Evolutionary conservation across 2,797 vertebrate species (phyloP).

Genomic region (Chromobotia macracanthus): DNA sequence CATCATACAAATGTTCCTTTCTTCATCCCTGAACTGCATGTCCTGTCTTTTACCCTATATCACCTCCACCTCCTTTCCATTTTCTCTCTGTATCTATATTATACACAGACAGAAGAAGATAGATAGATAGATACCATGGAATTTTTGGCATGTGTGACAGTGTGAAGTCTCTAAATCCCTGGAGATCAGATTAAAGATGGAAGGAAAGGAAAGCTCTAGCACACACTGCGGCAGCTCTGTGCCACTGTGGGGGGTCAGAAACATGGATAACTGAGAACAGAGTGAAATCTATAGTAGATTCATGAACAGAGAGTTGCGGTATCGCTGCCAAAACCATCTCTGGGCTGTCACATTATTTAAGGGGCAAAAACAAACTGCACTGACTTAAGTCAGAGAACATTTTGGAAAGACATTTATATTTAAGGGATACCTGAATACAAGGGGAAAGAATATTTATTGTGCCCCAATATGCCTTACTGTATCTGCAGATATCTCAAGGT

Average conservation of each 20-base stretch:
- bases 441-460: background rate
- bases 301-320: background rate
- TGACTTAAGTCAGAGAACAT: background rate
- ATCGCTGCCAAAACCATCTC: conserved; percentile 12
- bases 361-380: conserved; percentile 28
- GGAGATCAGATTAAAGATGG: conserved; percentile 56
- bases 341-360: conserved; percentile 37
- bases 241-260: conserved; percentile 41
- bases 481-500: background rate
- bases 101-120: conserved; percentile 8
- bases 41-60: conserved; percentile 16
- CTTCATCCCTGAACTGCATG: background rate
- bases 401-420: conserved; percentile 4
- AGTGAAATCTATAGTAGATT: conserved; percentile 37
- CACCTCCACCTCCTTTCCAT: conserved; percentile 18
- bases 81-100: conserved; percentile 31
- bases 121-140: conserved; percentile 32
- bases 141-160: conserved; percentile 45
- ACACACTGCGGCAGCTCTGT: conserved; percentile 35
- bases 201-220: conserved; percentile 49
- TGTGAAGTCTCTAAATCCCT: conserved; percentile 46
- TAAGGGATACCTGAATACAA: background rate
- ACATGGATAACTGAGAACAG: conserved; percentile 38
- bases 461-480: background rate
- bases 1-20: background rate